These are phyloP conservation scores for Poeciliopsis prolifica DNA, from an alignment of 2,113 vertebrate species.

Conservation along the genomic window DNA sequence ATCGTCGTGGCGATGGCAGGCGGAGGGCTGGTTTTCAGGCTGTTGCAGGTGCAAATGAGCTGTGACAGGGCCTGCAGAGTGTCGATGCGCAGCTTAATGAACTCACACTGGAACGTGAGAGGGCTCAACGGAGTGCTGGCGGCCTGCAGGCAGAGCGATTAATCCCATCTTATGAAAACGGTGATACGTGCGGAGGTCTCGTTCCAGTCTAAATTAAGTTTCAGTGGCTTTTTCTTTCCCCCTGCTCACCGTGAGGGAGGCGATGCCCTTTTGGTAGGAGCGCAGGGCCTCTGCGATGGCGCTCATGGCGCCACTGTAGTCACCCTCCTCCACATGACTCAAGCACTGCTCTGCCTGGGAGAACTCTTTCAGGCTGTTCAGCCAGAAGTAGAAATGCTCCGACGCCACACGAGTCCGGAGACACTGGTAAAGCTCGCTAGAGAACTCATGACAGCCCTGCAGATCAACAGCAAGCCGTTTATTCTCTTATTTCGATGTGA, in stretches of 20 bases:
- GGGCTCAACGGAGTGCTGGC: slow-evolving; percentile 97
- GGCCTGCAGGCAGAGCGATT: slow-evolving; percentile 80
- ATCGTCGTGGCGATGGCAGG: slow-evolving; percentile 96
- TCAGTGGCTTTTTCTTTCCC: not conserved
- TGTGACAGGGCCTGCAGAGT: slow-evolving; percentile 95
- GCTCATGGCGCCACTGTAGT: slow-evolving; percentile 88
- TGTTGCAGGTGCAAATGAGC: slow-evolving; percentile 98
- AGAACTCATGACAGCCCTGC: slow-evolving; percentile 96
- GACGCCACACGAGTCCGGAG: slow-evolving; percentile 95
- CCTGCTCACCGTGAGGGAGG: slow-evolving; percentile 92
- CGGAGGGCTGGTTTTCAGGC: slow-evolving; percentile 96
- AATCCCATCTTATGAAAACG: slow-evolving; percentile 29
- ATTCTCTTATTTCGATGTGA: not conserved
- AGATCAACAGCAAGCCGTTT: not conserved
- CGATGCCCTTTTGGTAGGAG: slow-evolving; percentile 97
- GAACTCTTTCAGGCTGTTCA: slow-evolving; percentile 97
- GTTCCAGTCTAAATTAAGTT: slow-evolving; percentile 1
- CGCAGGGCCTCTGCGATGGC: slow-evolving; percentile 93
- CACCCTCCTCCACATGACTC: slow-evolving; percentile 86
- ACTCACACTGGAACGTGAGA: slow-evolving; percentile 96
- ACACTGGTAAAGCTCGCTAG: slow-evolving; percentile 93
- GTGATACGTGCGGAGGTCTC: not conserved
- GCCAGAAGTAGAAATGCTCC: slow-evolving; percentile 99
- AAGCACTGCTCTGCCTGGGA: slow-evolving; percentile 94
- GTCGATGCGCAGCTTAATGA: slow-evolving; percentile 97